Conservation (phyloP, 1,140 invertebrate species). For the Bombus ignitus region DNA sequence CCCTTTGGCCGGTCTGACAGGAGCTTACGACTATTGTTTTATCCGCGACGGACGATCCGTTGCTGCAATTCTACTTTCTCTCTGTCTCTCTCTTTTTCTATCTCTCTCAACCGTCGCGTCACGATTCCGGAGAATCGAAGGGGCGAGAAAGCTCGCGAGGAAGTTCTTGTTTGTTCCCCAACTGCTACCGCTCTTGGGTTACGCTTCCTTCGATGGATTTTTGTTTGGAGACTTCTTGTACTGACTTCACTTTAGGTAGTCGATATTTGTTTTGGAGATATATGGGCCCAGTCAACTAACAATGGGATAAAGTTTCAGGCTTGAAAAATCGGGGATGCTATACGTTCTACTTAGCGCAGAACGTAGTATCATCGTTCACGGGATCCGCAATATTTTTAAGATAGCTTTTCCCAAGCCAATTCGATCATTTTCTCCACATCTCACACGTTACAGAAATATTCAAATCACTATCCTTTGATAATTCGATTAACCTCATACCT, state of each 20-base stretch:
- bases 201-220: neutral
- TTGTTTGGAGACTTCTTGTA: neutral
- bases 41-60: constrained; percentile 50
- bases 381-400: too few species aligned
- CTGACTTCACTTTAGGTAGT: too few species aligned
- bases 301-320: too few species aligned
- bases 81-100: neutral
- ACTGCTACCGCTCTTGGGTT: neutral
- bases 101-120: constrained; percentile 24
- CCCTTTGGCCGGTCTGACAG: constrained; percentile 54
- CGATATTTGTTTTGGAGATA: too few species aligned
- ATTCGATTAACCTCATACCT: neutral
- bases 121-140: constrained; percentile 32
- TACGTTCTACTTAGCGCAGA: too few species aligned
- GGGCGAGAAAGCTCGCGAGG: neutral
- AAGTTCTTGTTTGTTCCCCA: neutral
- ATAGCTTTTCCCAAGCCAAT: neutral
- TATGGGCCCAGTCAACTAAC: too few species aligned
- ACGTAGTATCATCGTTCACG: too few species aligned
- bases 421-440: neutral
- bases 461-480: neutral
- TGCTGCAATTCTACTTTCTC: constrained; percentile 45
- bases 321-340: too few species aligned
- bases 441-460: neutral
- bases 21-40: constrained; percentile 70